phyloP scores from a whole-genome alignment of 92 coral and sea anemone species.

The Isaurus tuberculatus region DNA sequence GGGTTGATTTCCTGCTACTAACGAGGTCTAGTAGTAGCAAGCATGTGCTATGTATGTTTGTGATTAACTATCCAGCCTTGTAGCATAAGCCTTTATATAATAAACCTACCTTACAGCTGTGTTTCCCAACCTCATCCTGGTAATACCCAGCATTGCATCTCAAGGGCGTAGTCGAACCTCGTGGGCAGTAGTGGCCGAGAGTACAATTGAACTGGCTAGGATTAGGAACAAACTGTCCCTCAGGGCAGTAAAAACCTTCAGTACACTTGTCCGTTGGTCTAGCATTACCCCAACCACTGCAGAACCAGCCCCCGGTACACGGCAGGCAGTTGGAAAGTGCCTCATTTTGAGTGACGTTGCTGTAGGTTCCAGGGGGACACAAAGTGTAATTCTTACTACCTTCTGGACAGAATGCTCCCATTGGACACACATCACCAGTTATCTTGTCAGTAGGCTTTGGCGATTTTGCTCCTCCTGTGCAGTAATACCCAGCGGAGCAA shows the following conservation, averaged over 20 bases:
- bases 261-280: slow-evolving; percentile 75
- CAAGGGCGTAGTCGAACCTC: slow-evolving; percentile 77
- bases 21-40: no score
- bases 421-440: slow-evolving; percentile 88
- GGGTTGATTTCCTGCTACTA: no score
- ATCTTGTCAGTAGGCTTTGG: slow-evolving; percentile 76
- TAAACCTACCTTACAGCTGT: slow-evolving; percentile 75
- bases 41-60: no score
- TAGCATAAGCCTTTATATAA: background rate
- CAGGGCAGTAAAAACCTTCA: slow-evolving; percentile 91
- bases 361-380: slow-evolving; percentile 93
- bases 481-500: slow-evolving; percentile 91
- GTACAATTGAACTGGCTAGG: slow-evolving; percentile 81
- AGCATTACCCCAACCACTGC: slow-evolving; percentile 82
- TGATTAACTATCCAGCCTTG: no score
- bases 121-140: slow-evolving; percentile 76
- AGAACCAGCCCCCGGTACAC: slow-evolving; percentile 85
- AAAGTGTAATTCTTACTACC: slow-evolving; percentile 71
- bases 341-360: slow-evolving; percentile 75
- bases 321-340: slow-evolving; percentile 70
- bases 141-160: slow-evolving; percentile 89
- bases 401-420: slow-evolving; percentile 81
- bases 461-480: slow-evolving; percentile 73
- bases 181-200: slow-evolving; percentile 84
- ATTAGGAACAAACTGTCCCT: slow-evolving; percentile 73